These are phyloP conservation scores for Pantelozetes paolii DNA, from an alignment of 2,888 invertebrate genomes.

Conservation along the genomic window DNA sequence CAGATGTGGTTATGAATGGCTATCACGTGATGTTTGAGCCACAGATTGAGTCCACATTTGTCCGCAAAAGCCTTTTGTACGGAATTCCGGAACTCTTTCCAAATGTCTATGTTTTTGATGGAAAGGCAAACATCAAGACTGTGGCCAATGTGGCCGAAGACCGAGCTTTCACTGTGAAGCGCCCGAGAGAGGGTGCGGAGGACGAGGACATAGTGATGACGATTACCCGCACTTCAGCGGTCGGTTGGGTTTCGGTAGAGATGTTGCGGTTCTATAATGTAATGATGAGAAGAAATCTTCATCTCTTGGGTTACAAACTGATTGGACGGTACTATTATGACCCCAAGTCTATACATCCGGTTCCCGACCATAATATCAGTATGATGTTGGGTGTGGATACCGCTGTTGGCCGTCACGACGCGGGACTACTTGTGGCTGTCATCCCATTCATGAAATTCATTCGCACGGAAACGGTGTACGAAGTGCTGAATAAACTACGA, in stretches of 20 bases:
- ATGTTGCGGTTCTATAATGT: conserved; percentile 50
- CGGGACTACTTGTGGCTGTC: conserved; percentile 66
- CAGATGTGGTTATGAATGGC: conserved; percentile 49
- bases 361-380: conserved; percentile 49
- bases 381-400: conserved; percentile 59
- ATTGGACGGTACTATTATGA: conserved; percentile 52
- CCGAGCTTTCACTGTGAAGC: conserved; percentile 38
- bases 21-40: conserved; percentile 52
- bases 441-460: conserved; percentile 80
- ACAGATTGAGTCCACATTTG: neutral
- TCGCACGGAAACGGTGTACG: conserved; percentile 67
- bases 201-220: neutral
- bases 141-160: neutral
- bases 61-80: neutral
- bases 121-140: conserved; percentile 46
- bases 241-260: neutral
- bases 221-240: neutral
- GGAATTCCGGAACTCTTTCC: conserved; percentile 45
- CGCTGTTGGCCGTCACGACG: conserved; percentile 76
- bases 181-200: conserved; percentile 12
- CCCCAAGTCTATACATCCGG: conserved; percentile 33
- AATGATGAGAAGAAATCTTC: conserved; percentile 50
- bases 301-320: conserved; percentile 49
- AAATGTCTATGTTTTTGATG: conserved; percentile 46
- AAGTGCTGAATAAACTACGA: conserved; percentile 29